These are phyloP conservation scores for Heliconius himera DNA, from an alignment of 1,140 invertebrate genomes.

Conservation along the genomic window DNA sequence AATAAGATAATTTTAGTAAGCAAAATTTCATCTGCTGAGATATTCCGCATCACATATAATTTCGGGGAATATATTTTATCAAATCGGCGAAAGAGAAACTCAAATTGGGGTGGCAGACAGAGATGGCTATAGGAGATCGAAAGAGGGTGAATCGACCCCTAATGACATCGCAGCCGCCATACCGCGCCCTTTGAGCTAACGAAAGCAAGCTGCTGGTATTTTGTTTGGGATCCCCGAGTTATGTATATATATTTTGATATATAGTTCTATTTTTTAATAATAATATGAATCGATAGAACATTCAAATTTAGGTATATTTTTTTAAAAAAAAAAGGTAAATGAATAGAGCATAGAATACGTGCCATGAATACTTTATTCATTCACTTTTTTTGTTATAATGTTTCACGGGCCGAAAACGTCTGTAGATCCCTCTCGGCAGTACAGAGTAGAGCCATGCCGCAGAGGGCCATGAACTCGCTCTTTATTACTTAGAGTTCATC, in stretches of 20 bases:
- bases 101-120: constrained; percentile 64
- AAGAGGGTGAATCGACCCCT: constrained; percentile 75
- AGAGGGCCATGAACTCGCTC: constrained; percentile 73
- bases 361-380: constrained; percentile 36
- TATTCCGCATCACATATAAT: constrained; percentile 16
- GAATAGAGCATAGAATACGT: constrained; percentile 35
- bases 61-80: constrained; percentile 17
- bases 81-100: constrained; percentile 19
- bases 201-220: constrained; percentile 34
- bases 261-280: neutral
- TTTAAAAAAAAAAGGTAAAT: constrained; percentile 4
- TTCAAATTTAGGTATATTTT: neutral
- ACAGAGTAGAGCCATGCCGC: constrained; percentile 51
- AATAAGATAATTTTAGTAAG: constrained; percentile 6
- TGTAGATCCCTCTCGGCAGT: constrained; percentile 56
- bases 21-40: constrained; percentile 16
- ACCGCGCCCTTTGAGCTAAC: constrained; percentile 52
- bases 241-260: neutral
- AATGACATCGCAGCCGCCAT: constrained; percentile 66
- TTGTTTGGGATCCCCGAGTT: constrained; percentile 5
- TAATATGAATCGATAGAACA: neutral
- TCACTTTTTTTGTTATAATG: constrained; percentile 42
- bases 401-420: constrained; percentile 49
- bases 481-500: constrained; percentile 75
- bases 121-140: constrained; percentile 61